phyloP scores from a whole-genome alignment of 1,140 invertebrate genomes.

The Nasonia giraulti region DNA sequence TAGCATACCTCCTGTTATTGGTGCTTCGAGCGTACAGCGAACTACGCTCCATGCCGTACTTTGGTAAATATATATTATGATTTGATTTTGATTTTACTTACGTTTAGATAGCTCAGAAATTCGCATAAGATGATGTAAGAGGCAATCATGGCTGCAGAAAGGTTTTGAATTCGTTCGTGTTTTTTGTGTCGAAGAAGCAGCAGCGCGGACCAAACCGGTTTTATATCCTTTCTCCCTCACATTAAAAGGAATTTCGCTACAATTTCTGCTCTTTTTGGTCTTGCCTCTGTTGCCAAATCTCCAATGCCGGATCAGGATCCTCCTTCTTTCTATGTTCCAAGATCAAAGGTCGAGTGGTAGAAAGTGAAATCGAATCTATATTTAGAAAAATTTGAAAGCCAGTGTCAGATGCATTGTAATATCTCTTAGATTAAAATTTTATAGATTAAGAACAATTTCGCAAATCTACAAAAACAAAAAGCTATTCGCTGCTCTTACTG shows the following conservation, averaged over 20 bases:
- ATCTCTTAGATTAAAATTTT: no score
- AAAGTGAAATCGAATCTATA: not conserved
- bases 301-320: not conserved
- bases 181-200: not conserved
- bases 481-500: no score
- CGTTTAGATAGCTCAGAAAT: not conserved
- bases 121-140: not conserved
- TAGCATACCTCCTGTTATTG: constrained; percentile 89
- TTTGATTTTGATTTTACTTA: not conserved
- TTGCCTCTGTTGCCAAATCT: constrained; percentile 17
- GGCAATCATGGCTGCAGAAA: not conserved
- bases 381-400: not conserved
- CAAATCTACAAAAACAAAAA: no score
- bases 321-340: not conserved
- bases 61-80: constrained; percentile 81
- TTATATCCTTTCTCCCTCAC: not conserved
- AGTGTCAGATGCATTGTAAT: no score
- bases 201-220: not conserved
- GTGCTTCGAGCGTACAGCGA: constrained; percentile 94
- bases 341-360: not conserved
- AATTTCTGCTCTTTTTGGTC: not conserved
- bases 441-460: no score
- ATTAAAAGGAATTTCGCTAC: not conserved
- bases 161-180: not conserved
- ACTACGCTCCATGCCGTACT: constrained; percentile 96